phyloP scores from a whole-genome alignment of 2,113 vertebrate genomes.

The Psilopsiagon aurifrons region DNA sequence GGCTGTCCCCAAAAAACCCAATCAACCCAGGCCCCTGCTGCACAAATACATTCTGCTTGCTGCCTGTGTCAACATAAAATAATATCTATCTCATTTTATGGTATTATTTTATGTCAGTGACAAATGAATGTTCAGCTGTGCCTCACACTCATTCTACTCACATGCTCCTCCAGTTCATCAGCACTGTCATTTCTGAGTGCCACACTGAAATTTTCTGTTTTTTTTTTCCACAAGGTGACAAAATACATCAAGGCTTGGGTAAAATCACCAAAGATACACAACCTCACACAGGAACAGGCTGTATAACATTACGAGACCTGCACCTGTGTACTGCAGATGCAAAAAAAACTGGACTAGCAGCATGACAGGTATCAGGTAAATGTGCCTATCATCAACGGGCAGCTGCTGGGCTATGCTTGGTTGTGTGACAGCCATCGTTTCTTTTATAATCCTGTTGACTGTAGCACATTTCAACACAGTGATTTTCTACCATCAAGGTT shows the following conservation, averaged over 20 bases:
- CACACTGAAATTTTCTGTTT: accelerated
- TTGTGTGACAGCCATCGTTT: not conserved
- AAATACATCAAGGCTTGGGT: not conserved
- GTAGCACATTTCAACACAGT: not conserved
- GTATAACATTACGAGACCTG: accelerated
- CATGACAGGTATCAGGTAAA: not conserved
- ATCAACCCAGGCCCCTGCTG: not conserved
- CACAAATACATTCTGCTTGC: not conserved
- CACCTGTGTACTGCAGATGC: not conserved
- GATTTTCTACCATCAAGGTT: too few relatives aligned
- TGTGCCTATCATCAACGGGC: accelerated
- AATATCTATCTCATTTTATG: not conserved
- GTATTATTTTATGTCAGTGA: not conserved
- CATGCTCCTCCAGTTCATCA: not conserved
- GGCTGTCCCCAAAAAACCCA: not conserved
- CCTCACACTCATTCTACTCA: not conserved
- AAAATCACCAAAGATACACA: not conserved
- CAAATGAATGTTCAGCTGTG: not conserved
- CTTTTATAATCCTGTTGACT: not conserved
- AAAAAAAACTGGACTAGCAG: too few relatives aligned
- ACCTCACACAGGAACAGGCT: accelerated
- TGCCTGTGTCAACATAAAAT: not conserved
- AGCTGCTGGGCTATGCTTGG: accelerated
- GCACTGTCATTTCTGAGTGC: not conserved
- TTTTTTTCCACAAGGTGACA: not conserved